Percentiles rank a stretch among this genome's conserved stretches.
Conservation (phyloP, 2,888 invertebrate genomes). For the Ectemnius lituratus region DNA sequence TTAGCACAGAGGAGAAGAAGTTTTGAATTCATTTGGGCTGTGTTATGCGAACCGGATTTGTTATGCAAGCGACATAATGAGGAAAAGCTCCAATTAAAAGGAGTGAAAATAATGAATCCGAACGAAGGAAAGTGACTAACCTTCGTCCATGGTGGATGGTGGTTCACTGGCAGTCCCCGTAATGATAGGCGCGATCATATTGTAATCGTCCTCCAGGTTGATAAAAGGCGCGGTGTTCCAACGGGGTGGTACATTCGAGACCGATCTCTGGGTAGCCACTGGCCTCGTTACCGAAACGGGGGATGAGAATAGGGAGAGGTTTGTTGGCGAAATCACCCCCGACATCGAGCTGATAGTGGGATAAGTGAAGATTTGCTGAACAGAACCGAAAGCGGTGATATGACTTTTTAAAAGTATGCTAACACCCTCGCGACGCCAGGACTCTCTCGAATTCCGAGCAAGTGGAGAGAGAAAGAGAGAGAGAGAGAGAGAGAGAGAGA, state of each 20-base stretch:
- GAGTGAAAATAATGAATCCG: too few relatives aligned
- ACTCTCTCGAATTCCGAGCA: too few relatives aligned
- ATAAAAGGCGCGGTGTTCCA: slow-evolving; percentile 94
- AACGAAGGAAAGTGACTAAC: slow-evolving; percentile 50
- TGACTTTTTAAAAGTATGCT: neutral
- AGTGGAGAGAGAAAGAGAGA: neutral
- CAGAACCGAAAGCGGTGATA: slow-evolving; percentile 52
- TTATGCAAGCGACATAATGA: neutral
- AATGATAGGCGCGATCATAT: slow-evolving; percentile 90
- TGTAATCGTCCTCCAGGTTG: slow-evolving; percentile 95
- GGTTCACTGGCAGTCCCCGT: slow-evolving; percentile 79
- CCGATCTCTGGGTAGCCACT: slow-evolving; percentile 83
- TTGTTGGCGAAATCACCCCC: slow-evolving; percentile 93
- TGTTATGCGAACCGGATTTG: neutral
- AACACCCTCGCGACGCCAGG: too few relatives aligned
- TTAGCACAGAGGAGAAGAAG: too few relatives aligned
- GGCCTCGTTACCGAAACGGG: slow-evolving; percentile 83
- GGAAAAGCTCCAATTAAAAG: neutral
- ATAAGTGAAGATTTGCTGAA: slow-evolving; percentile 92
- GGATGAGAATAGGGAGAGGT: slow-evolving; percentile 90
- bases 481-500: neutral
- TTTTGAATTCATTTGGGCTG: neutral
- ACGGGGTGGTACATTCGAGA: slow-evolving; percentile 80
- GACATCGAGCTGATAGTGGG: slow-evolving; percentile 92
- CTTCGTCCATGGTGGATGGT: slow-evolving; percentile 75